These are phyloP conservation scores for Brachyrhaphis roseni DNA, from an alignment of 2,797 vertebrate species.

Conservation along the genomic window DNA sequence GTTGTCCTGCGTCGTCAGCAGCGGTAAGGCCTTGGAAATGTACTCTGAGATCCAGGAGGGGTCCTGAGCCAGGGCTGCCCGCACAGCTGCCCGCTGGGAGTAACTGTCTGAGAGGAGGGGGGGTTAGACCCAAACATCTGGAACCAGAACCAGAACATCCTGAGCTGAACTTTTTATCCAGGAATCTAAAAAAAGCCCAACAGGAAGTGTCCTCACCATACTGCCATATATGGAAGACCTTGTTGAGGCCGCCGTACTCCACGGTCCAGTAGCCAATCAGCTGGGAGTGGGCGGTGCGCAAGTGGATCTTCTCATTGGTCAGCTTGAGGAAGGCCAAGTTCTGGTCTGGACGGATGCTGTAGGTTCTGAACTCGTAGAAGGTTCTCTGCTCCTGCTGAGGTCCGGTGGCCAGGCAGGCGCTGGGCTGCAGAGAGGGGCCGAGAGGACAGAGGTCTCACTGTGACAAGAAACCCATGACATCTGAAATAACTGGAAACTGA, in stretches of 20 bases:
- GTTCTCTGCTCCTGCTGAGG: conserved; percentile 65
- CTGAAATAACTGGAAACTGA: no score
- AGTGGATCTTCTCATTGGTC: conserved; percentile 82
- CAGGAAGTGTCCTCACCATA: conserved; percentile 83
- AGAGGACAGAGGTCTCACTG: conserved; percentile 21
- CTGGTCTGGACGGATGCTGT: conserved; percentile 84
- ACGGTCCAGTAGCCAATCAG: conserved; percentile 89
- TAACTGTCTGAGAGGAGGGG: conserved; percentile 82
- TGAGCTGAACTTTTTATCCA: not conserved
- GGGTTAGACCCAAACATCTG: not conserved
- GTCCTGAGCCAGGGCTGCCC: conserved; percentile 84
- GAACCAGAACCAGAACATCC: not conserved
- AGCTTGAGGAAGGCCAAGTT: conserved; percentile 86
- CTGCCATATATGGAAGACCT: conserved; percentile 92
- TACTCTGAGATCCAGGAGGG: conserved; percentile 87
- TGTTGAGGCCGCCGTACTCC: conserved; percentile 90
- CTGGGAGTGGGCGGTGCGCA: conserved; percentile 88
- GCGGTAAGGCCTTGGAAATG: conserved; percentile 80
- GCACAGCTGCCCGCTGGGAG: conserved; percentile 84
- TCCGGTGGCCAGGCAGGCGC: conserved; percentile 37
- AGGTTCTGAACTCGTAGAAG: conserved; percentile 92
- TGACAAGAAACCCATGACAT: not conserved
- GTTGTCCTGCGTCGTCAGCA: conserved; percentile 86
- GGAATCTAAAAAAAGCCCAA: not conserved
- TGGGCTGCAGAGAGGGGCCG: conserved; percentile 41